phyloP scores from a whole-genome alignment of 2,113 vertebrate genomes.

The Cyanoderma ruficeps region DNA sequence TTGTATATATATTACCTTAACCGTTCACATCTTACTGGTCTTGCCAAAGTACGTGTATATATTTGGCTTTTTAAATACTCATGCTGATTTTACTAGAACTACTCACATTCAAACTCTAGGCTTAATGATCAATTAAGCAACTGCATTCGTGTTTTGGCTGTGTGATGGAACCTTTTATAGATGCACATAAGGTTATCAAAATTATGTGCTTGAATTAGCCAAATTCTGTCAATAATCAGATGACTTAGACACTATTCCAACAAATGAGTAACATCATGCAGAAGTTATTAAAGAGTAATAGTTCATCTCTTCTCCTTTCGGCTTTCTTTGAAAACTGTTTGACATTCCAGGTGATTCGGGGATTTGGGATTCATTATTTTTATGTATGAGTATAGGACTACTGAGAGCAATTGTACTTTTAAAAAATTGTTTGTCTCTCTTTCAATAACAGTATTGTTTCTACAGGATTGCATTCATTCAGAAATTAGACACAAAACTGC shows the following conservation, averaged over 20 bases:
- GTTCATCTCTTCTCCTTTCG: background rate
- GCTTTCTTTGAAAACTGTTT: background rate
- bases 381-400: background rate
- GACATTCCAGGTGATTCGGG: background rate
- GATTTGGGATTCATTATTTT: background rate
- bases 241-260: background rate
- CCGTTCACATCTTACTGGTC: background rate
- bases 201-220: background rate
- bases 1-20: background rate
- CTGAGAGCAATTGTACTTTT: background rate
- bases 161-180: background rate
- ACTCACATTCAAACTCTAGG: background rate
- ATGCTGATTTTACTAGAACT: background rate
- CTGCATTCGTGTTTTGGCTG: background rate
- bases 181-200: background rate
- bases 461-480: background rate
- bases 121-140: background rate
- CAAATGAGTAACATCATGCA: background rate
- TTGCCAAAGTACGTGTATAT: background rate
- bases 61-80: background rate
- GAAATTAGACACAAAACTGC: background rate
- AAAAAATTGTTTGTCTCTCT: background rate
- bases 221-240: background rate
- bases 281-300: background rate
- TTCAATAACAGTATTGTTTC: background rate